Evolutionary conservation across 2,888 invertebrate genomes (phyloP).

Genomic region (Calameuta filiformis): DNA sequence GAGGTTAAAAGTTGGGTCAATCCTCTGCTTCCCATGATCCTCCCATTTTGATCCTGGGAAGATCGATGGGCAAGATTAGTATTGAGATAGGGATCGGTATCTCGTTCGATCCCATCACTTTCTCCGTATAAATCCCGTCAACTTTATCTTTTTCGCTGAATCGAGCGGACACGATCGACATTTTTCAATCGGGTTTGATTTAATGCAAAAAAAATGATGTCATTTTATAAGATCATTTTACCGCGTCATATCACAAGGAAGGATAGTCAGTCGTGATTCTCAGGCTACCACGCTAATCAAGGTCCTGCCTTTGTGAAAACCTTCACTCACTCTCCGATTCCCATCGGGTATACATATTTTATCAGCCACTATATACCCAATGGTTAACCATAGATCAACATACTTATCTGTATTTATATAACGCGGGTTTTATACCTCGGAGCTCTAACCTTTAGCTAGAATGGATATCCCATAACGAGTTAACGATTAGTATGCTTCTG

Average conservation of each 20-base stretch:
- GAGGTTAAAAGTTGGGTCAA: constrained; percentile 30
- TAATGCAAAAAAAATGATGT: no score
- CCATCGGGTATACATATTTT: constrained; percentile 2
- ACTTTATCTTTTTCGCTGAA: no score
- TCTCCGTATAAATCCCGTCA: constrained; percentile 35
- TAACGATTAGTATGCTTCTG: no score
- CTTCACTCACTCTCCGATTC: constrained; percentile 12
- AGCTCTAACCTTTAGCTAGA: no score
- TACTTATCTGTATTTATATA: no score
- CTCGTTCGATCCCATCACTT: constrained; percentile 58
- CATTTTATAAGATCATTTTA: no score
- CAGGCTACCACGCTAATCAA: constrained; percentile 7
- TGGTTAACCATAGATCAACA: no score
- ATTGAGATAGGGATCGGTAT: constrained; percentile 54
- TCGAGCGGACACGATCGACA: neutral
- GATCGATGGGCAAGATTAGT: constrained; percentile 42
- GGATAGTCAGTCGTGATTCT: constrained; percentile 1
- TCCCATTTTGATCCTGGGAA: constrained; percentile 43
- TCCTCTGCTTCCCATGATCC: constrained; percentile 46
- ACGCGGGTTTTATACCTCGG: no score
- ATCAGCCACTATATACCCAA: neutral
- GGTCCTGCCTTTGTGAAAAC: constrained; percentile 10
- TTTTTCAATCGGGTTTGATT: neutral
- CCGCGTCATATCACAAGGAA: no score
- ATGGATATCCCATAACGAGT: no score